These are phyloP conservation scores for Menidia menidia DNA, from an alignment of 2,797 vertebrate genomes.

Conservation along the genomic window DNA sequence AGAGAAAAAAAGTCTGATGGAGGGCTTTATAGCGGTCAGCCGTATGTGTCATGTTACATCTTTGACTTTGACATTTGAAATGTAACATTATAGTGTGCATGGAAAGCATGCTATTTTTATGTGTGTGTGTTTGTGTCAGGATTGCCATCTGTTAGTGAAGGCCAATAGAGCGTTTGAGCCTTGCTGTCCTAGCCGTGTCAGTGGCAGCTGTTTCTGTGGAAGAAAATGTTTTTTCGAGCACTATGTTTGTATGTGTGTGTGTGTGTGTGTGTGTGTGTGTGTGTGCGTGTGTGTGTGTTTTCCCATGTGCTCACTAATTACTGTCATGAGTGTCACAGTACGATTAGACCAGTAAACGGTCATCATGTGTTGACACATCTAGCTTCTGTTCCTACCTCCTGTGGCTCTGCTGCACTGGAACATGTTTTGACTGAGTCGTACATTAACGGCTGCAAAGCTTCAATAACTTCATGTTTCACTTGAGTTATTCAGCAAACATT, in stretches of 20 bases:
- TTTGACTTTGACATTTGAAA: not conserved
- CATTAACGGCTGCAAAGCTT: not conserved
- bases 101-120: not conserved
- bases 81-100: slow-evolving; percentile 6
- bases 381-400: slow-evolving; percentile 31
- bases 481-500: not conserved
- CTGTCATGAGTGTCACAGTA: slow-evolving; percentile 36
- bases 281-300: not conserved
- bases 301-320: slow-evolving; percentile 39
- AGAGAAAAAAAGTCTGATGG: not conserved
- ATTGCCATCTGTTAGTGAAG: slow-evolving; percentile 81
- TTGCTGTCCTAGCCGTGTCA: slow-evolving; percentile 74
- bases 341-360: slow-evolving; percentile 43
- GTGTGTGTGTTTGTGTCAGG: slow-evolving; percentile 36
- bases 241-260: not conserved
- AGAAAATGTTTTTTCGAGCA: slow-evolving; percentile 19
- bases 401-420: slow-evolving; percentile 24
- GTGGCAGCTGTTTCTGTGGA: slow-evolving; percentile 72
- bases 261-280: slow-evolving; percentile 53
- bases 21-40: not conserved
- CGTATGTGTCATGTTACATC: not conserved
- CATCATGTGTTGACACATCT: slow-evolving; percentile 63
- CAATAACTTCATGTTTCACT: slow-evolving; percentile 7
- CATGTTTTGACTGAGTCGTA: slow-evolving; percentile 4
- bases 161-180: slow-evolving; percentile 66